Evolutionary conservation across 2,113 vertebrate species (phyloP).

Genomic region (Pimephales promelas): DNA sequence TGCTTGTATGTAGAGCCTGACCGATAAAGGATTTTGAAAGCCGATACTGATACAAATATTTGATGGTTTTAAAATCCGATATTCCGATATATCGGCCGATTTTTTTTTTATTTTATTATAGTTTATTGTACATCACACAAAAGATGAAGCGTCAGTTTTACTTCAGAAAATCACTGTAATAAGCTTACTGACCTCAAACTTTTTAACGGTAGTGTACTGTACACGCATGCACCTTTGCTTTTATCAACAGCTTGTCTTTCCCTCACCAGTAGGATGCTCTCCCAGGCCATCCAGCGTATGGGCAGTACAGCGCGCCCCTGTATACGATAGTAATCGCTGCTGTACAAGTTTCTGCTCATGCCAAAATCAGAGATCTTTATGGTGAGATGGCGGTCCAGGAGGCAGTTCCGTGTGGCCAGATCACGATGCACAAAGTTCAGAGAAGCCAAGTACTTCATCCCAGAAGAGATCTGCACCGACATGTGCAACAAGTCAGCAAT

Average conservation of each 20-base stretch:
- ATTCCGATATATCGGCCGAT: too few species aligned
- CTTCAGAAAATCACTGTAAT: too few species aligned
- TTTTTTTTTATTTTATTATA: too few species aligned
- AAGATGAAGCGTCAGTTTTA: too few species aligned
- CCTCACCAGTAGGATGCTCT: conserved; percentile 84
- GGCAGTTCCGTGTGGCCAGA: conserved; percentile 84
- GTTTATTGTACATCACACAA: too few species aligned
- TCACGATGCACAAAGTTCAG: conserved; percentile 86
- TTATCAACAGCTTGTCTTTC: not conserved
- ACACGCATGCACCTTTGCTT: too few species aligned
- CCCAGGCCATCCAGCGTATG: conserved; percentile 89
- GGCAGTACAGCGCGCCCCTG: conserved; percentile 85
- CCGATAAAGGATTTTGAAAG: too few species aligned
- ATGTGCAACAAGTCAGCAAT: conserved; percentile 82
- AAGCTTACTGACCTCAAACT: too few species aligned
- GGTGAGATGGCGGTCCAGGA: conserved; percentile 84
- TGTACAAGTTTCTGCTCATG: conserved; percentile 87
- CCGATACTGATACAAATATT: too few species aligned
- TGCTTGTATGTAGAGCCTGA: too few species aligned
- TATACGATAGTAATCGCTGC: conserved; percentile 87
- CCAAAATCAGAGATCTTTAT: conserved; percentile 87
- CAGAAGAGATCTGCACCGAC: conserved; percentile 83
- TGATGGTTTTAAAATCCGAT: too few species aligned
- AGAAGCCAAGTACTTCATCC: conserved; percentile 84
- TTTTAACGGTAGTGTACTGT: not conserved